Evolutionary conservation across 2,888 invertebrate species (phyloP).

Genomic region (Drosophila meridiana): DNA sequence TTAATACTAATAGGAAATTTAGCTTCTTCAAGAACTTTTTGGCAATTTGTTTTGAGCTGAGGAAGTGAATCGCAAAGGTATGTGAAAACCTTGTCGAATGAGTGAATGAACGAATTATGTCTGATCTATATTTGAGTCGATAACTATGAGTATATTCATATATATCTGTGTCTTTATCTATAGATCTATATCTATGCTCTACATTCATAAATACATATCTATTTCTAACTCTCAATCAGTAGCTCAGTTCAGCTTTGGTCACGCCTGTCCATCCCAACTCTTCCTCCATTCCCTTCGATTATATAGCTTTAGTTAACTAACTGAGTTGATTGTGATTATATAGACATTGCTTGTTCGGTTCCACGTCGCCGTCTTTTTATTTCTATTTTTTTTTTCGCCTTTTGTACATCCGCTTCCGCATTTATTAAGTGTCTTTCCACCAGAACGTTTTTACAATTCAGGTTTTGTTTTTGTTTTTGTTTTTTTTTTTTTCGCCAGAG

Average conservation of each 20-base stretch:
- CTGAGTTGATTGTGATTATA: conserved; percentile 82
- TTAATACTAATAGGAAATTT: background rate
- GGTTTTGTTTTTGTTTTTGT: conserved; percentile 59
- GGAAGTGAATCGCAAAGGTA: conserved; percentile 33
- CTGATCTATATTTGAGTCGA: background rate
- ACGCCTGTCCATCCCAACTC: conserved; percentile 1
- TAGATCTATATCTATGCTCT: background rate
- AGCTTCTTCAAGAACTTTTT: background rate
- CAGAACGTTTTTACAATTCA: conserved; percentile 81
- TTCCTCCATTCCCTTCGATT: conserved; percentile 13
- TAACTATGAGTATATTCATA: no score
- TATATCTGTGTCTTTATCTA: background rate
- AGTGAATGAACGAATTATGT: background rate
- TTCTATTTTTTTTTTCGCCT: conserved; percentile 36
- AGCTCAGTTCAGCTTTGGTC: conserved; percentile 12
- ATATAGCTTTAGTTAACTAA: conserved; percentile 68
- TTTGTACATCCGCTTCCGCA: conserved; percentile 84
- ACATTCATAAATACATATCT: background rate
- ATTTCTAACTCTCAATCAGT: background rate
- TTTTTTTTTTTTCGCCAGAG: conserved; percentile 19
- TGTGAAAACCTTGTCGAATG: conserved; percentile 1
- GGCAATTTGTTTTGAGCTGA: conserved; percentile 6
- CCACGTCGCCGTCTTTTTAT: conserved; percentile 35
- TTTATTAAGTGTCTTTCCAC: conserved; percentile 82
- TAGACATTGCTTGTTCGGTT: conserved; percentile 65